A percentile compares a stretch with the other conserved stretches of the same genome.
These are phyloP conservation scores for Homalodisca vitripennis DNA, from an alignment of 1,140 invertebrate species.

Conservation along the genomic window DNA sequence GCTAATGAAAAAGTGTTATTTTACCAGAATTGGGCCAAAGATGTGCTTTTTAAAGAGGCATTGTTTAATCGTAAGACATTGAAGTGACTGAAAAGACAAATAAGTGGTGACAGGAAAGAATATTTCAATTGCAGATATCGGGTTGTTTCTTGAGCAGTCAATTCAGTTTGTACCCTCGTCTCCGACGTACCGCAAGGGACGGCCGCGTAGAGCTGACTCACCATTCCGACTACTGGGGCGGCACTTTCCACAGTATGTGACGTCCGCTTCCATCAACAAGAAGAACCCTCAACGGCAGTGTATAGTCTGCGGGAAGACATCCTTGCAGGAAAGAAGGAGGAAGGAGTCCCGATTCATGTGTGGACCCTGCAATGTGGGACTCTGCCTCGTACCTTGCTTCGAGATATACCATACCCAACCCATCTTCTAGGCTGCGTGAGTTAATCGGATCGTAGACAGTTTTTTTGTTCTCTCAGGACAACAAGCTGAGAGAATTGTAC, in stretches of 20 bases:
- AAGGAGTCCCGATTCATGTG: constrained; percentile 32
- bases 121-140: constrained; percentile 9
- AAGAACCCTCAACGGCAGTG: constrained; percentile 29
- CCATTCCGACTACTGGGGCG: constrained; percentile 28
- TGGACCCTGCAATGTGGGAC: constrained; percentile 26
- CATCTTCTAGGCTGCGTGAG: background rate
- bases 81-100: no score
- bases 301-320: constrained; percentile 27
- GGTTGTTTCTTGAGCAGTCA: background rate
- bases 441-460: no score
- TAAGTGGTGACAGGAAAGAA: background rate
- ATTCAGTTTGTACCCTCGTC: background rate
- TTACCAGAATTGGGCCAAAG: no score
- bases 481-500: no score
- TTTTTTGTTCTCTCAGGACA: no score
- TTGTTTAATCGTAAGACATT: no score
- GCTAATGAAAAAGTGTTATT: no score
- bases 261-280: constrained; percentile 30
- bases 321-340: constrained; percentile 13
- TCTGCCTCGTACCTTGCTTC: constrained; percentile 33
- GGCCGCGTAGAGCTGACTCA: constrained; percentile 2
- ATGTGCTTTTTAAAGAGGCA: no score
- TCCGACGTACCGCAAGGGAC: background rate
- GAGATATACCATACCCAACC: constrained; percentile 27
- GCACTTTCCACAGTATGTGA: constrained; percentile 26